Base-by-base conservation (phyloP, 2,797 vertebrate species). In the Clarias laeviceps region DNA sequence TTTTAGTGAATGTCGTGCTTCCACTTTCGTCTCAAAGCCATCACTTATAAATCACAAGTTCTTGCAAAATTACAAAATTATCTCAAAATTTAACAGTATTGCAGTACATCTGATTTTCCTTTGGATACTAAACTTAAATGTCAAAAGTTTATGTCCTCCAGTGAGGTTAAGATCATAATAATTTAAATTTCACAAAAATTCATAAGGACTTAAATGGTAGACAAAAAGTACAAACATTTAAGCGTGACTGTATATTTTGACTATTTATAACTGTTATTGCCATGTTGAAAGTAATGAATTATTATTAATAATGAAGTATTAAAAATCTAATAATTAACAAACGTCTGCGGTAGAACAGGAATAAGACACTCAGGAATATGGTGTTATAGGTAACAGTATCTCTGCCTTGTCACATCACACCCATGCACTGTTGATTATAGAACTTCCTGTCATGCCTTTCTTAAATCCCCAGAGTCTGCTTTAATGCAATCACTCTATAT, bases 401-500 rank as follows among this genome's bases (percentile, higher is more conserved):
- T 76, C 27, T 32, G 27, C 27, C 37, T 61, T 61, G 8, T 65
- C 78, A 80, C 37, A 45, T 79, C 34, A 40, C 24, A 9, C 15
- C 15, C 2, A 4, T 80, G 61, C 5, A 2, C 40, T 54, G n/a
- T 4, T 50, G 7, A 65, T 45, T 40, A 65, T 17, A 80, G 61
- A 37, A 65, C 61, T 80, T 64, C 37, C 15, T 20, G 29, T 37
- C 64, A 82, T 68, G 50, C 27, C 45, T 32, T 56, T 24, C 17
- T 7, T 62, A 72, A 27, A 82, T 61, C 84, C 59, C 66, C 68
- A n/a, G 62, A 82, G 79, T 80, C 77, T 77, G 84, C 76, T 85
- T 85, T 69, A 77, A 87, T 85, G 81, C 69, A 65, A 78, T 87
- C 82, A 82, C 80, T 74, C 64, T 80, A 79, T n/a, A 70, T 50